Base-by-base conservation (phyloP, 64 coral and sea anemone genomes). In the Pachyseris speciosa region DNA sequence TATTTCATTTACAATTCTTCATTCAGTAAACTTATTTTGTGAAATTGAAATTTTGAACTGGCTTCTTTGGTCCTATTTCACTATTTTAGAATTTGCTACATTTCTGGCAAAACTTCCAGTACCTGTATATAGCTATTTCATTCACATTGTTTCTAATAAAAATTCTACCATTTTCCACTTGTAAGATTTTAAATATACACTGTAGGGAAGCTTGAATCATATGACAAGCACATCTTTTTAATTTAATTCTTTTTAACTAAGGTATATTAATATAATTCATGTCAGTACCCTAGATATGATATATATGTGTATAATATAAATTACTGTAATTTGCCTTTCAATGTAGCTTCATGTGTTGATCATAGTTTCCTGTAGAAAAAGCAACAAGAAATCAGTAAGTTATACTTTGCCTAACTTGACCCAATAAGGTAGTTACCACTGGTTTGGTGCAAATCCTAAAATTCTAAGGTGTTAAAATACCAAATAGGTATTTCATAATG, bases 111-210 rank as follows among this genome's bases (percentile, higher is more conserved):
- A 64, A 64, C 22, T 64, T 4, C 17, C 22, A 4, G 26, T 24
- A 64, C 60, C 7, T 64, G 26, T 28, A 28, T 64, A 5, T 55
- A 55, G 11, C n/a, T n/a, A 49, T 15, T 15, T 49, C 25, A 2
- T 67, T 32, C 31, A 16, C 32, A 15, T 37, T 36, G 7, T 13
- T 0, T 13, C 11, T 67, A 29, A 15, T 10, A 67, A 52, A 57
- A 79, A 57, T 4, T 37, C 75, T 74, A 37, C 29, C 50, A 51
- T 37, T 40, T 81, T 63, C 22, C 17, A 11, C n/a, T 34, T 39
- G 19, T 71, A 13, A 39, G 22, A 34, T 81, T 81, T 81, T 81
- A 81, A 81, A 81, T 81, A 40, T 61, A 60, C 52, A 61, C 32
- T 10, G 26, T 81, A 17, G 26, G 42, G 40, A 37, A 80, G 34